phyloP scores from a whole-genome alignment of 2,113 vertebrate species.

The Hirundichthys speculiger region DNA sequence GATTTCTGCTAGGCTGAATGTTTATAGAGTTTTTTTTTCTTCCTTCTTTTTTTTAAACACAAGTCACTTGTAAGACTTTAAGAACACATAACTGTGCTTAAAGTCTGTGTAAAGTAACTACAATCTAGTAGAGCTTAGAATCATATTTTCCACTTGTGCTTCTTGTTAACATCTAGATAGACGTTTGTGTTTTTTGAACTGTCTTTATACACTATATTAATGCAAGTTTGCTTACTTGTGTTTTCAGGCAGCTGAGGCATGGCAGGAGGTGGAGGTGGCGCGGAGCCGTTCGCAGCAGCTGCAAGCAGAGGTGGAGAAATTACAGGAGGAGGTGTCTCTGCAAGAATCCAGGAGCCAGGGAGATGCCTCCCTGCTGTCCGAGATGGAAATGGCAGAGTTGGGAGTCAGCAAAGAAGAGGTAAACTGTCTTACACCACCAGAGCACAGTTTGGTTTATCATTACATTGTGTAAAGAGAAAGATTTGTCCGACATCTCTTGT shows the following conservation, averaged over 20 bases:
- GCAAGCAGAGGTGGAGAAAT: conserved; percentile 77
- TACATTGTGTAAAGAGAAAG: neutral
- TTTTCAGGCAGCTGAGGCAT: conserved; percentile 69
- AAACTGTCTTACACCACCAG: neutral
- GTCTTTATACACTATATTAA: neutral
- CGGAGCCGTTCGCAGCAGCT: conserved; percentile 67
- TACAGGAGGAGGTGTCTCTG: conserved; percentile 76
- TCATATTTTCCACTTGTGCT: neutral
- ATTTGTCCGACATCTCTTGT: neutral
- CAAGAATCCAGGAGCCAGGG: conserved; percentile 59
- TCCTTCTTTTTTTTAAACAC: too few species aligned
- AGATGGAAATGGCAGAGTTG: conserved; percentile 64
- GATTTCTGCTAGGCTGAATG: conserved; percentile 45
- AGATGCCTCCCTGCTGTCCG: conserved; percentile 75
- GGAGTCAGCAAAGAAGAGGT: conserved; percentile 74
- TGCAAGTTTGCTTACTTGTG: neutral
- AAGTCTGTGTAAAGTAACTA: neutral
- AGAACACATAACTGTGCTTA: neutral
- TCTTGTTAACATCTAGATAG: neutral
- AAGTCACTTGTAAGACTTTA: too few species aligned
- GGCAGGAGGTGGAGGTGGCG: conserved; percentile 67
- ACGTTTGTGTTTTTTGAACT: neutral
- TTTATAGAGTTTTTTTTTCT: neutral
- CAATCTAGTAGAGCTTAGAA: too few species aligned
- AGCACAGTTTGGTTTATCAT: neutral